phyloP scores from a whole-genome alignment of 2,797 vertebrate species.

The Acipenser oxyrinchus region DNA sequence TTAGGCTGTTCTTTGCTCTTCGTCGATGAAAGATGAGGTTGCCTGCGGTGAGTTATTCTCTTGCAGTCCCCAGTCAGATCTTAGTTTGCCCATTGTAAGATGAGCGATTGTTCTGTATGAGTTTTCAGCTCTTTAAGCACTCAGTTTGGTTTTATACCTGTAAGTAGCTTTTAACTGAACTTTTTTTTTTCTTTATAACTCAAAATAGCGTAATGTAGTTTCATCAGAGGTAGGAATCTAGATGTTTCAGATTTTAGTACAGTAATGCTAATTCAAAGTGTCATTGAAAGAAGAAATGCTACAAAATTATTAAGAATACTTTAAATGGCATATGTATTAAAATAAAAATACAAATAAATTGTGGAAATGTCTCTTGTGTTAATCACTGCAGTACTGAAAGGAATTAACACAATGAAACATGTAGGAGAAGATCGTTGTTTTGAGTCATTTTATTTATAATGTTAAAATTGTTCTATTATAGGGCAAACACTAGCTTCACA shows the following conservation, averaged over 20 bases:
- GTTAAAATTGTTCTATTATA: too few relatives aligned
- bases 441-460: too few relatives aligned
- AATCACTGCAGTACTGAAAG: too few relatives aligned
- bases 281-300: too few relatives aligned
- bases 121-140: neutral
- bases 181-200: conserved; percentile 1
- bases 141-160: conserved; percentile 1
- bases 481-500: too few relatives aligned
- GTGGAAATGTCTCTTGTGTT: too few relatives aligned
- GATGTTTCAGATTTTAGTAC: conserved; percentile 4
- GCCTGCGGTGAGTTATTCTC: neutral
- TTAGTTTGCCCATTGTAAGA: conserved; percentile 7
- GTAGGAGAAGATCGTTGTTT: too few relatives aligned
- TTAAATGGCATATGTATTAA: too few relatives aligned
- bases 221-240: conserved; percentile 19
- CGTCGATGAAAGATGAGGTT: conserved; percentile 5
- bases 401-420: too few relatives aligned
- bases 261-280: too few relatives aligned
- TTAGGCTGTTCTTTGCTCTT: conserved; percentile 17
- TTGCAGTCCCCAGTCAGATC: conserved; percentile 1
- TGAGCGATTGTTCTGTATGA: conserved; percentile 10
- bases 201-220: neutral
- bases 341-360: too few relatives aligned
- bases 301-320: too few relatives aligned
- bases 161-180: conserved; percentile 18